Evolutionary conservation across 2,797 vertebrate species (phyloP), one percentile per base, ranked within the genome.

Genomic region (Smutsia temminckii): DNA sequence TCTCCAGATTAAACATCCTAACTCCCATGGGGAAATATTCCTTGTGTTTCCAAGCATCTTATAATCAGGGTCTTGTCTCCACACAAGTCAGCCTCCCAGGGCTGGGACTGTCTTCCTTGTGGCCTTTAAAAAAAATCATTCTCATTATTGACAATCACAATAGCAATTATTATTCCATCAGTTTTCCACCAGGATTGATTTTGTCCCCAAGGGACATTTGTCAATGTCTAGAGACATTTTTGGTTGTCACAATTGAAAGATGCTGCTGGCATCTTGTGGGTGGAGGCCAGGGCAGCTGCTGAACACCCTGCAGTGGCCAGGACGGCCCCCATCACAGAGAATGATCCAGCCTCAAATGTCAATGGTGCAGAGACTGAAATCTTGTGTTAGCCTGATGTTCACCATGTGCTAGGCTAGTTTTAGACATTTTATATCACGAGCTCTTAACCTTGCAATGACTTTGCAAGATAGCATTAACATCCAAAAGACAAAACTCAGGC

Each of bases 381-480:
- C n/a, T 6, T 1, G 5, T 18, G 3, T n/a, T n/a, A 6, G 18
- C 17, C 37, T 18, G 74, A 27, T 0, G 37, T n/a, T 7, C 16
- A 1, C 13, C 4, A 0, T 0, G 0, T 6, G 49, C 27, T 6
- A 13, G n/a, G 64, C n/a, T 27, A 18, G 8, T 23, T 42, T 69
- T 74, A 63, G 37, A 57, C 23, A 61, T 6, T 61, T 32, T 18
- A 34, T 3, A 10, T 40, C 53, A 14, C 5, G 42, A 93, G 51
- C 66, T 68, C 12, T 6, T 23, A 23, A 83, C 27, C 6, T 29
- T 5, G 11, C 51, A 32, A 42, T n/a, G 34, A 37, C 29, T 13
- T 59, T 27, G 23, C 23, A 17, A 74, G 32, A 25, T 3, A 29
- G 23, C 8, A 1, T 1, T 8, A 34, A 34, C 29, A 17, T 7